phyloP scores from a whole-genome alignment of 2,888 invertebrate species.

The Lypha dubia region DNA sequence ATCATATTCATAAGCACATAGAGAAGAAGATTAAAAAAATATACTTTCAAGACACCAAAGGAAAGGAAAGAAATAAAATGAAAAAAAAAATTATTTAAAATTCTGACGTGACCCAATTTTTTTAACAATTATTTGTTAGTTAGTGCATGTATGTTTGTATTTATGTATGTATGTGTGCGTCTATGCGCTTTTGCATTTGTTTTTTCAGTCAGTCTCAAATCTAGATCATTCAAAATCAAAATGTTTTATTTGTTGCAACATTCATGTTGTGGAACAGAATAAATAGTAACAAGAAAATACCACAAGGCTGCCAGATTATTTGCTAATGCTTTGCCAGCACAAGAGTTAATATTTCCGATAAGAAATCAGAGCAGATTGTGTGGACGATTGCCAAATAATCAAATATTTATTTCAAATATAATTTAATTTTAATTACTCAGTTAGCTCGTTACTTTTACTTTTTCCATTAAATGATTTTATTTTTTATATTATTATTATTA shows the following conservation, averaged over 20 bases:
- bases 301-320: neutral
- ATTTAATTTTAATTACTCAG: no score
- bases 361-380: neutral
- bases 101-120: constrained; percentile 66
- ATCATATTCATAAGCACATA: constrained; percentile 36
- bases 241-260: constrained; percentile 60
- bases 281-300: constrained; percentile 27
- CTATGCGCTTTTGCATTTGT: constrained; percentile 17
- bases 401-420: no score
- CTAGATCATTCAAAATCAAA: constrained; percentile 64
- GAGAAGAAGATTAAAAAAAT: constrained; percentile 26
- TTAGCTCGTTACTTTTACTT: no score
- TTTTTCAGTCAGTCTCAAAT: constrained; percentile 51
- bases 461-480: no score
- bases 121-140: constrained; percentile 41
- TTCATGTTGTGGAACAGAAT: constrained; percentile 32
- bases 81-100: constrained; percentile 34
- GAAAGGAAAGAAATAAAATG: neutral
- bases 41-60: constrained; percentile 36
- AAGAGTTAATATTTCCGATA: neutral
- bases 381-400: no score
- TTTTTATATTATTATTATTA: no score
- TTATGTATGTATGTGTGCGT: constrained; percentile 4
- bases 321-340: neutral
- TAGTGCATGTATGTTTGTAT: neutral